Evolutionary conservation across 2,113 vertebrate species (phyloP), one percentile per base, ranked within the genome.

Genomic region (Oxyura jamaicensis): DNA sequence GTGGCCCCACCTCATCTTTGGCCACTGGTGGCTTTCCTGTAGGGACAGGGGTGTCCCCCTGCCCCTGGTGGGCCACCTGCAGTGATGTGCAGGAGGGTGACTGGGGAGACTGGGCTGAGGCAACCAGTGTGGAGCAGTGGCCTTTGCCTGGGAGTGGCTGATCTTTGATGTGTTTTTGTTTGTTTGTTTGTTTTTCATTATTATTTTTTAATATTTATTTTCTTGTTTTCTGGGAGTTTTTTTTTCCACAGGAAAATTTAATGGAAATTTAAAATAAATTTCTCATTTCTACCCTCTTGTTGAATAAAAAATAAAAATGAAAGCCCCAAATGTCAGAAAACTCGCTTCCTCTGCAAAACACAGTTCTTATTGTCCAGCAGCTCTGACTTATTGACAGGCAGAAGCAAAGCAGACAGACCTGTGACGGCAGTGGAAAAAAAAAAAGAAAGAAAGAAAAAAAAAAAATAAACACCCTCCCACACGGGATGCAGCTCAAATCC

Each of bases 391-490:
- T 6, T 96, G 96, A 96, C 93, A 95, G 74, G 73, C 92, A 78
- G 95, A 96, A n/a, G 83, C 60, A 86, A 93, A 96, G 39, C 96
- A 96, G 95, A 83, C 56, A 84, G 88, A 90, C 80, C 68, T 93
- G 73, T 94, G 86, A 76, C n/a, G 19, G 83, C 80, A 93, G 35
- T 44, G 58, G 6, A 4, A 41, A 41, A 76, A 17, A 8, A 44
- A 31, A 29, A 11, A 35, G 33, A 50, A 25, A 65, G 8, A 28
- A 29, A 11, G 35, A 36, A 50, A 46, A 36, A 66, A 41, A 66
- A 77, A 74, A 5, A 5, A 35, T 83, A 63, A 60, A 39, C 29
- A 23, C 26, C n/a, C 22, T 78, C 68, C 68, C 52, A 60, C 6
- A 7, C 0, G 14, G 58, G 69, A 84, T 72, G 41, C n/a, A 82